phyloP scores from a whole-genome alignment of 2,797 vertebrate genomes.

The Chlorospingus flavigularis region DNA sequence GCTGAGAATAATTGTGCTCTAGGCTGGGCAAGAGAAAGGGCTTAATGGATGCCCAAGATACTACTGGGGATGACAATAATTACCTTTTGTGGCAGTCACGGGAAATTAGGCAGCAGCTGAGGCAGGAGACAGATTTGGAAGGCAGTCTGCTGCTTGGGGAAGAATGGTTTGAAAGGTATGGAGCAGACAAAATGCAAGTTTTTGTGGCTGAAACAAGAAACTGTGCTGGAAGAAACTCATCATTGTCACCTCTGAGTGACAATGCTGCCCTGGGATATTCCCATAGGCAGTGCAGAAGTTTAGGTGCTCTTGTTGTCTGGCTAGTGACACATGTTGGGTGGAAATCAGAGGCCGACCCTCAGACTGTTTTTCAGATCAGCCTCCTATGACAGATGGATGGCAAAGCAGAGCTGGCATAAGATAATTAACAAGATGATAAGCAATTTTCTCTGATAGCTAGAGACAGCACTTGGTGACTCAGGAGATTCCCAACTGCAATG shows the following conservation, averaged over 20 bases:
- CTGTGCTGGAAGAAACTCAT: not conserved
- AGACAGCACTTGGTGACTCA: not conserved
- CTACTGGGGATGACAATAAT: not conserved
- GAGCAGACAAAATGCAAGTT: not conserved
- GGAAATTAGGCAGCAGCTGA: not conserved
- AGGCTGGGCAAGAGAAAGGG: not conserved
- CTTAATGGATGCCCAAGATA: not conserved
- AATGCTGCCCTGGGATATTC: not conserved
- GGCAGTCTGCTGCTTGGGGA: not conserved
- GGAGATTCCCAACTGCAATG: not conserved
- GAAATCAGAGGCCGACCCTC: not conserved
- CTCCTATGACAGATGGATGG: not conserved
- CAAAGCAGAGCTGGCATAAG: not conserved
- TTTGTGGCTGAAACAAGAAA: not conserved
- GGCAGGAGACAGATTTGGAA: not conserved
- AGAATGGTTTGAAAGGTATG: not conserved
- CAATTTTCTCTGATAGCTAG: not conserved
- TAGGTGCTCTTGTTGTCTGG: not conserved
- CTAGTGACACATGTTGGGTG: not conserved
- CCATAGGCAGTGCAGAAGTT: not conserved
- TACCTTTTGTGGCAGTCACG: not conserved
- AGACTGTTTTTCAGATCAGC: not conserved
- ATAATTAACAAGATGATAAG: not conserved
- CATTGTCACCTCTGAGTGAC: not conserved
- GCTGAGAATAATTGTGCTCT: not conserved